Evolutionary conservation across 2,797 vertebrate species (phyloP).

Genomic region (Eupleurogrammus muticus): DNA sequence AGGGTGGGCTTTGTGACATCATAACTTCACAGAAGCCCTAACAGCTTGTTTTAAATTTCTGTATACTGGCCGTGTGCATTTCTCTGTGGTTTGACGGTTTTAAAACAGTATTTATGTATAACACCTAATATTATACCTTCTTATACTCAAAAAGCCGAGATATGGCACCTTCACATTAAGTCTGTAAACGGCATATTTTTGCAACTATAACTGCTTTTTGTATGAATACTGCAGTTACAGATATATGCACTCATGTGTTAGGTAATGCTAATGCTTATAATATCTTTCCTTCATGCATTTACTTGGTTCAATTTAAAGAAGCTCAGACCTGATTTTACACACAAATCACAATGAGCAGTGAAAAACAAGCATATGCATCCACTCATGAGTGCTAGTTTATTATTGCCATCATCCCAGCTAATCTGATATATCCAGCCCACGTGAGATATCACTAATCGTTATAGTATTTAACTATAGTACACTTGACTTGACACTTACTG

Average conservation of each 20-base stretch:
- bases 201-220: conserved; percentile 8
- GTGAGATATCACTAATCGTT: conserved; percentile 23
- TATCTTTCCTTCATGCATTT: conserved; percentile 10
- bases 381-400: conserved; percentile 4
- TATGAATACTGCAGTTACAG: conserved; percentile 4
- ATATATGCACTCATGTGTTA: background rate
- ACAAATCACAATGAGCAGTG: background rate
- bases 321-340: background rate
- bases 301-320: background rate
- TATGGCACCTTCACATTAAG: background rate
- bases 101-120: too few species aligned
- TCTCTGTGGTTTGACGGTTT: too few species aligned
- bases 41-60: too few species aligned
- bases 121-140: too few species aligned
- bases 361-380: background rate
- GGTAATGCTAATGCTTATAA: background rate
- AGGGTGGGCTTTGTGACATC: too few species aligned
- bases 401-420: background rate
- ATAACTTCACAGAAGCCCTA: too few species aligned
- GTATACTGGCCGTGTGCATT: too few species aligned
- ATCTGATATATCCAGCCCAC: background rate
- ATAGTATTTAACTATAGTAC: background rate
- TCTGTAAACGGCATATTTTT: conserved; percentile 31
- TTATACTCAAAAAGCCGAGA: too few species aligned
- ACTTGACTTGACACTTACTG: too few species aligned